Percentiles rank a stretch among this genome's conserved stretches.
These are phyloP conservation scores for Colostygia pectinataria DNA, from an alignment of 2,888 invertebrate species.

Conservation along the genomic window DNA sequence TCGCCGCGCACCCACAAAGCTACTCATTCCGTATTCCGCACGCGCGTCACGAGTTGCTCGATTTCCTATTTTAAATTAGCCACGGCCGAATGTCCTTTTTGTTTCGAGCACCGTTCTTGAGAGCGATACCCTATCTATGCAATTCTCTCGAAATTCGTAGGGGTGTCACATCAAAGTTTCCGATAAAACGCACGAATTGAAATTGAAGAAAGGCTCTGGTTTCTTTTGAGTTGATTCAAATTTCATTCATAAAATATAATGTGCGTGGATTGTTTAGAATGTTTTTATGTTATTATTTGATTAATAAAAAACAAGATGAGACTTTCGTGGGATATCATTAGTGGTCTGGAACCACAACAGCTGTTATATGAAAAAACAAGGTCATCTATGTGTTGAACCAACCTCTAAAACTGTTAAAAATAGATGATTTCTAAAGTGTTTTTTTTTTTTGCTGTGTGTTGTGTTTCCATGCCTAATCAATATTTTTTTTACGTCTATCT, in stretches of 20 bases:
- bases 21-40: constrained; percentile 67
- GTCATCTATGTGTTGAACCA: too few relatives aligned
- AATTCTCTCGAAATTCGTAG: constrained; percentile 32
- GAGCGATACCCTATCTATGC: constrained; percentile 49
- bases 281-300: too few relatives aligned
- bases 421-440: too few relatives aligned
- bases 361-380: too few relatives aligned
- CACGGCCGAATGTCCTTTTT: constrained; percentile 77
- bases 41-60: constrained; percentile 65
- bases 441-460: too few relatives aligned
- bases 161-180: constrained; percentile 58
- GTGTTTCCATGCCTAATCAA: too few relatives aligned
- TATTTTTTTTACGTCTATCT: too few relatives aligned
- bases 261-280: not conserved
- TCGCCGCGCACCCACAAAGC: constrained; percentile 77
- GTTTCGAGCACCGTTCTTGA: constrained; percentile 60
- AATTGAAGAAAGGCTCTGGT: constrained; percentile 40
- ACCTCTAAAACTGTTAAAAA: too few relatives aligned
- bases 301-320: too few relatives aligned
- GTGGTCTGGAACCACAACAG: too few relatives aligned
- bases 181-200: constrained; percentile 50
- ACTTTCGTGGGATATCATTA: too few relatives aligned
- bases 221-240: constrained; percentile 30
- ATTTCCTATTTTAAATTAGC: constrained; percentile 82
- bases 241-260: constrained; percentile 16